A percentile compares a stretch with the other conserved stretches of the same genome.
Conservation (phyloP, 2,113 vertebrate genomes). For the Sapajus apella region DNA sequence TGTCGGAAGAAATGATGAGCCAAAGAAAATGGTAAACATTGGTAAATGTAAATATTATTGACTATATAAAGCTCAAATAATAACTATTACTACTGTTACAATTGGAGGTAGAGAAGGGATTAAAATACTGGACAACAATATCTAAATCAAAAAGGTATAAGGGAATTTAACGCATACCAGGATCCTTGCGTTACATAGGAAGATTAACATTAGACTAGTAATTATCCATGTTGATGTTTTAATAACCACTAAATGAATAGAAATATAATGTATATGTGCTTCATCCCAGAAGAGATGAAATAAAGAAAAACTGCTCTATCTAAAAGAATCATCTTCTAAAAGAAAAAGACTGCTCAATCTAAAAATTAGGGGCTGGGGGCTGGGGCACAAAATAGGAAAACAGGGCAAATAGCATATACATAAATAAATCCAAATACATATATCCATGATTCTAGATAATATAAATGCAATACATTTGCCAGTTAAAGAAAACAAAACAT, state of each 20-base stretch:
- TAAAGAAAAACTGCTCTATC: background rate
- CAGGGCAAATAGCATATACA: background rate
- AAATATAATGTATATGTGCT: background rate
- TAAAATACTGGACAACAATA: background rate
- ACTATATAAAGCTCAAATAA: background rate
- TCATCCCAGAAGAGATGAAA: background rate
- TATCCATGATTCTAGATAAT: background rate
- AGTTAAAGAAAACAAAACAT: conserved; percentile 4
- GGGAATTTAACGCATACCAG: background rate
- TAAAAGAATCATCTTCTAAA: background rate
- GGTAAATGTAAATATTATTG: background rate
- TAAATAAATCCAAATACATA: background rate
- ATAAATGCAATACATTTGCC: background rate
- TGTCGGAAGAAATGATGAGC: background rate
- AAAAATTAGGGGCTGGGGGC: background rate
- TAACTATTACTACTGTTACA: background rate
- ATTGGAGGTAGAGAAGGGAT: background rate
- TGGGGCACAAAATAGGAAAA: background rate
- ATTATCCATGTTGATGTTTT: background rate
- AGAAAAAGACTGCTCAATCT: background rate
- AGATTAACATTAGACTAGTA: background rate
- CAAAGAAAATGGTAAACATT: background rate
- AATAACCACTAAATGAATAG: background rate
- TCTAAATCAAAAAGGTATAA: conserved; percentile 1
- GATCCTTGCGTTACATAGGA: background rate